Evolutionary conservation across 2,888 invertebrate species (phyloP).

Genomic region (Andrena minutula): DNA sequence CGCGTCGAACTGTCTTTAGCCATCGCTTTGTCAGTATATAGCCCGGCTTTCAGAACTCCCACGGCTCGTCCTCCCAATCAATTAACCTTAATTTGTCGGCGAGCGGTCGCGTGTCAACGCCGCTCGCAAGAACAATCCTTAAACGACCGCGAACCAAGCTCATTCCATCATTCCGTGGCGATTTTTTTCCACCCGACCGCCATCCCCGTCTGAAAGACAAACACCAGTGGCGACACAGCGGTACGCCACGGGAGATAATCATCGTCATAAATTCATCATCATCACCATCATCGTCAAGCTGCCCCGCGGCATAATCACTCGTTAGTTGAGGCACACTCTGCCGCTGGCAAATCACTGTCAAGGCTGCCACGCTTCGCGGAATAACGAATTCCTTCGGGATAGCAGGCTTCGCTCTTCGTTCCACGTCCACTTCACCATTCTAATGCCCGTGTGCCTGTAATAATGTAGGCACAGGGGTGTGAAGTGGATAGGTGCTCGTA

Average conservation of each 20-base stretch:
- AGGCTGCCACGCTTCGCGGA: conserved; percentile 69
- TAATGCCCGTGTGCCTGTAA: background rate
- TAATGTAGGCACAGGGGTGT: background rate
- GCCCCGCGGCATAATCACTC: conserved; percentile 74
- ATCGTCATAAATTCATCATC: conserved; percentile 80
- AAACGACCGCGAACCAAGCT: conserved; percentile 41
- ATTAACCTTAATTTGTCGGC: conserved; percentile 41
- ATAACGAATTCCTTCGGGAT: conserved; percentile 74
- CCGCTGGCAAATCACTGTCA: conserved; percentile 72
- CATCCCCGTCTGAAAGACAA: conserved; percentile 62
- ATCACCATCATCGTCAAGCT: conserved; percentile 72
- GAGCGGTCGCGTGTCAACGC: conserved; percentile 24
- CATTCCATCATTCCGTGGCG: conserved; percentile 45
- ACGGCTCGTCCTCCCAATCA: conserved; percentile 25
- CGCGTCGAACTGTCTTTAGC: too few species aligned
- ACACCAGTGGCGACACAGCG: conserved; percentile 78
- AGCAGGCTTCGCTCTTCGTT: conserved; percentile 33
- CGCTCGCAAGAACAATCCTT: conserved; percentile 45
- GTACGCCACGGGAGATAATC: conserved; percentile 77
- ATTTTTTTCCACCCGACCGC: conserved; percentile 27
- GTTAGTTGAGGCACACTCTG: conserved; percentile 64
- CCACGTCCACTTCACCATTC: background rate
- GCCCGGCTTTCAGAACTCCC: background rate
- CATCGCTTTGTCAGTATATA: background rate
- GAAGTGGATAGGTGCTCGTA: too few species aligned